Evolutionary conservation across 2,888 invertebrate genomes (phyloP).

Genomic region (Drosophila siamana): DNA sequence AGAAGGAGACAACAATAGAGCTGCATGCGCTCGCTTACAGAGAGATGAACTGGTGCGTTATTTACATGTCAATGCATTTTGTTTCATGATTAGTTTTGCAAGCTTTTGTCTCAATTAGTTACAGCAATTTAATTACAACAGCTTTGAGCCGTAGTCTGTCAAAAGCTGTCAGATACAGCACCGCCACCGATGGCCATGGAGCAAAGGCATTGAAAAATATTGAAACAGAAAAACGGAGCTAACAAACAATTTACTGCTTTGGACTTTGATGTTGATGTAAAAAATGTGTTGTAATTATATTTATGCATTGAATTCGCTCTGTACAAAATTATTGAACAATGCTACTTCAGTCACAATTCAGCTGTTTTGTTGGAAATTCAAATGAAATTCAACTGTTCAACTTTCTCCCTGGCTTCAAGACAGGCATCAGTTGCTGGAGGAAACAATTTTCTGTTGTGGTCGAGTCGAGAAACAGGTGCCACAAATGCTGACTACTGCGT

Average conservation of each 20-base stretch:
- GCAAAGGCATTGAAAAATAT: background rate
- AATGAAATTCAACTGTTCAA: background rate
- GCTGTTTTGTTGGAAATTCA: background rate
- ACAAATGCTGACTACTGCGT: background rate
- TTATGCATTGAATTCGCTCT: background rate
- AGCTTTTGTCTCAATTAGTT: constrained; percentile 55
- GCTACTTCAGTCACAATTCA: background rate
- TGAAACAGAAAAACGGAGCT: background rate
- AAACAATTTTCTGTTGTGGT: constrained; percentile 62
- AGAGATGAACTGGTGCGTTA: constrained; percentile 57
- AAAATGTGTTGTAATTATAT: background rate
- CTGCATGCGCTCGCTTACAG: background rate
- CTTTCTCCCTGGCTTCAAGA: constrained; percentile 8
- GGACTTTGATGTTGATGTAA: constrained; percentile 10
- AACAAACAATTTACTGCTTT: background rate
- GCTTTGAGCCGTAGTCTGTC: constrained; percentile 39
- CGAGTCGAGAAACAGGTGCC: constrained; percentile 61
- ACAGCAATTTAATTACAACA: constrained; percentile 47
- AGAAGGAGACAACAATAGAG: constrained; percentile 3
- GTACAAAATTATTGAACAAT: no score
- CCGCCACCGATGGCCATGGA: constrained; percentile 1
- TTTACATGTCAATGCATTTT: constrained; percentile 72
- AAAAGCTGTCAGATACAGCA: constrained; percentile 65
- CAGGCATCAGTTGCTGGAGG: constrained; percentile 35
- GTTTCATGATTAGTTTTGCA: constrained; percentile 64